These are phyloP conservation scores for Drosophila elegans DNA, from an alignment of 1,140 invertebrate genomes.

Conservation along the genomic window DNA sequence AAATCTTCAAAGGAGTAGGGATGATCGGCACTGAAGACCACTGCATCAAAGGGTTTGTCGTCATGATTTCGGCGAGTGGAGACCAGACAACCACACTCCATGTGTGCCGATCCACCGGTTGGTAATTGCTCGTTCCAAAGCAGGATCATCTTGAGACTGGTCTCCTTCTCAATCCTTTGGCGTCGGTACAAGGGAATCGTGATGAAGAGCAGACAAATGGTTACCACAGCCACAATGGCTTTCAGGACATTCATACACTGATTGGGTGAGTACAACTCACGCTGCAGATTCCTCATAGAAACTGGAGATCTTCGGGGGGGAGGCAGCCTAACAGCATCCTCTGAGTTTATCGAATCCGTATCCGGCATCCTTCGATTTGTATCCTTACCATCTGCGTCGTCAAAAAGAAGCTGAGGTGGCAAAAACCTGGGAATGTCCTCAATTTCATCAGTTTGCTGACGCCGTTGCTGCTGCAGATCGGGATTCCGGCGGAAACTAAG, in stretches of 20 bases:
- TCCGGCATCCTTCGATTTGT: background rate
- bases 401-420: conserved; percentile 11
- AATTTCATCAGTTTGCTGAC: conserved; percentile 10
- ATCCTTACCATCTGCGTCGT: background rate
- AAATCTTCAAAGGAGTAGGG: conserved; percentile 29
- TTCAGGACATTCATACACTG: conserved; percentile 26
- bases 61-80: conserved; percentile 17
- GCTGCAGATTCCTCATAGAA: conserved; percentile 16
- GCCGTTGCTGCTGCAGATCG: conserved; percentile 6
- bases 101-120: background rate
- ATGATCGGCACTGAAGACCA: conserved; percentile 56
- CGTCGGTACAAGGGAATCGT: conserved; percentile 8
- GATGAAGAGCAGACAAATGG: conserved; percentile 23
- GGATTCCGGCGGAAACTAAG: conserved; percentile 28
- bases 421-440: conserved; percentile 22
- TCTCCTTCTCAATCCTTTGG: background rate
- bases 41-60: conserved; percentile 26
- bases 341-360: background rate
- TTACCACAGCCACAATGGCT: conserved; percentile 1
- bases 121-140: conserved; percentile 41
- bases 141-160: conserved; percentile 25
- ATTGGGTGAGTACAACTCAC: background rate
- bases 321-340: conserved; percentile 21
- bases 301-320: conserved; percentile 29
- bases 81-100: conserved; percentile 56